Evolutionary conservation across 37 sponge, comb jelly and placozoan species (phyloP).

Genomic region (Theonella swinhoei): DNA sequence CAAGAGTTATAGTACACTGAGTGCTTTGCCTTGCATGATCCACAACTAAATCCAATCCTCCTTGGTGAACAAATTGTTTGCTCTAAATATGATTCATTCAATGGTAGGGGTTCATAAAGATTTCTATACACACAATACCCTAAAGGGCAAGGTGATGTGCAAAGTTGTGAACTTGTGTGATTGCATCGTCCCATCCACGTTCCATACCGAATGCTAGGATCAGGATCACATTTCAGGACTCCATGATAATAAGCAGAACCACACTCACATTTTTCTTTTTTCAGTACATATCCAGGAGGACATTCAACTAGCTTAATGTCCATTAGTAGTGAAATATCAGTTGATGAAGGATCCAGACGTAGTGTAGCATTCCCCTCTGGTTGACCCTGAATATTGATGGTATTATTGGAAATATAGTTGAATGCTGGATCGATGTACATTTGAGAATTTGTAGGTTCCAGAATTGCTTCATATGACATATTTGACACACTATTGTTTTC

Average conservation of each 20-base stretch:
- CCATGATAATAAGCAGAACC: background rate
- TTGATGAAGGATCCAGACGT: background rate
- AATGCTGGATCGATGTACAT: background rate
- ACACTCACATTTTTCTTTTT: background rate
- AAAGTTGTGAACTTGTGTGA: too few relatives aligned
- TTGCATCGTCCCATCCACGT: background rate
- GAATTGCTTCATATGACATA: background rate
- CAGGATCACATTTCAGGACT: background rate
- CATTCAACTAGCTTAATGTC: background rate
- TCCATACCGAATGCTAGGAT: background rate
- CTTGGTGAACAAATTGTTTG: too few relatives aligned
- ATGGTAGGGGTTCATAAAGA: too few relatives aligned
- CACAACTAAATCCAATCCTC: too few relatives aligned
- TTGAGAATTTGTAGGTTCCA: background rate
- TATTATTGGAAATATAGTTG: background rate
- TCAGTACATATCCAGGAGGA: background rate
- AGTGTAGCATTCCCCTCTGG: background rate
- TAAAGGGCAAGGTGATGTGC: too few relatives aligned
- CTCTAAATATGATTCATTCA: too few relatives aligned
- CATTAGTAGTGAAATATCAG: background rate
- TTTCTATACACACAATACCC: too few relatives aligned
- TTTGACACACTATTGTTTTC: background rate
- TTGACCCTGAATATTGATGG: background rate
- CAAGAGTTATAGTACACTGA: too few relatives aligned
- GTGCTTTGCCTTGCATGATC: too few relatives aligned